Evolutionary conservation across 2,113 vertebrate genomes (phyloP).

Genomic region (Aleadryas rufinucha): DNA sequence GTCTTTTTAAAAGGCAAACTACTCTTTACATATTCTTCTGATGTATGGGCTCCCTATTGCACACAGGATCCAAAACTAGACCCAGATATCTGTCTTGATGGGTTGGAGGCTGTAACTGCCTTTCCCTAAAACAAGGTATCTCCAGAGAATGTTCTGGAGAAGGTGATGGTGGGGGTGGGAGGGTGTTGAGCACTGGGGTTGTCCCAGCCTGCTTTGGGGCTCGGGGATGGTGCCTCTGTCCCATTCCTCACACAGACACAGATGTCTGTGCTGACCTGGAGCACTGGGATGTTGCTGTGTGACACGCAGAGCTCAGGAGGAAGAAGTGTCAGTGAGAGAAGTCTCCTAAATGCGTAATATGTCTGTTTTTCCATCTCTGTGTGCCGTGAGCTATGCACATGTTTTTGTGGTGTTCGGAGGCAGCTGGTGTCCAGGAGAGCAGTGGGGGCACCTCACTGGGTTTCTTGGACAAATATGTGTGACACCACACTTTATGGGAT

Average conservation of each 20-base stretch:
- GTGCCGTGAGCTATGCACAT: fast-evolving
- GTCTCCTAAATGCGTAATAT: fast-evolving
- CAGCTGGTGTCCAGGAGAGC: neutral
- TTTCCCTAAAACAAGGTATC: neutral
- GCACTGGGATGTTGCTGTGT: neutral
- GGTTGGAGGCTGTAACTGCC: fast-evolving
- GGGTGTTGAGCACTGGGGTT: neutral
- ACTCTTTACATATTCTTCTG: neutral
- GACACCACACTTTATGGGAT: neutral
- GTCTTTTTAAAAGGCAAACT: neutral
- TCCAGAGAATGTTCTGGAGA: neutral
- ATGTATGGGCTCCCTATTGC: neutral
- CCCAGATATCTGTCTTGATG: fast-evolving
- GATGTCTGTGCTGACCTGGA: neutral
- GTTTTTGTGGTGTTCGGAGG: neutral
- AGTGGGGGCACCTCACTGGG: fast-evolving
- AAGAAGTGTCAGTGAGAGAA: neutral
- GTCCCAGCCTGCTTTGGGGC: neutral
- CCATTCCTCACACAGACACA: neutral
- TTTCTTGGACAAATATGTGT: neutral
- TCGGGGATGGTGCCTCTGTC: neutral
- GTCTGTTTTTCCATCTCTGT: neutral
- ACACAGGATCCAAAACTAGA: neutral
- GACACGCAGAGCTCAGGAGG: neutral
- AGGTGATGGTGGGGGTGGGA: neutral